phyloP scores from a whole-genome alignment of 2,113 vertebrate species.

The Gallinago undulata region DNA sequence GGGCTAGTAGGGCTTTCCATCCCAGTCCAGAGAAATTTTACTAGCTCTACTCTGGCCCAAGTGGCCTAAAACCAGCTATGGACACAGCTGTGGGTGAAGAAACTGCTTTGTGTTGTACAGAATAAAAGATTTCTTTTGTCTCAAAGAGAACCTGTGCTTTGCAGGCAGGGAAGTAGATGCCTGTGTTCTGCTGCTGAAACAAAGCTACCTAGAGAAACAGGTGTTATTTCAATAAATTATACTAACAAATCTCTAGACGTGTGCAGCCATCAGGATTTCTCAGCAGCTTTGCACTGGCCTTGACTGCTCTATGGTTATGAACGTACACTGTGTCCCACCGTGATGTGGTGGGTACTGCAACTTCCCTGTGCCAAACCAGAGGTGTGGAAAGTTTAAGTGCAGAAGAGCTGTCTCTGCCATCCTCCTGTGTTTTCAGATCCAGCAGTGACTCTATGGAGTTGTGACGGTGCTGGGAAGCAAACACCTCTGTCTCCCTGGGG shows the following conservation, averaged over 20 bases:
- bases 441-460: neutral
- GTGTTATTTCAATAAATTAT: neutral
- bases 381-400: neutral
- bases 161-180: neutral
- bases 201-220: neutral
- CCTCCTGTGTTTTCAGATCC: neutral
- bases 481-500: accelerated
- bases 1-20: neutral
- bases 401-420: neutral
- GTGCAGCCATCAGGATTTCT: neutral
- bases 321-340: neutral
- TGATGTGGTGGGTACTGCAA: neutral
- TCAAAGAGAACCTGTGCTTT: neutral
- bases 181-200: neutral
- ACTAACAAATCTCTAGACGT: neutral
- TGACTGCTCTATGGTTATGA: neutral
- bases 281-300: neutral
- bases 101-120: neutral
- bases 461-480: neutral
- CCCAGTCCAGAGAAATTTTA: neutral
- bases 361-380: neutral
- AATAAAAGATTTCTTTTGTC: neutral
- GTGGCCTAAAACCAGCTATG: neutral
- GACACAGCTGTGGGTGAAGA: neutral
- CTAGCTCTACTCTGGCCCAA: neutral